Evolutionary conservation across 2,113 vertebrate genomes (phyloP).

Genomic region (Lepus timidus): DNA sequence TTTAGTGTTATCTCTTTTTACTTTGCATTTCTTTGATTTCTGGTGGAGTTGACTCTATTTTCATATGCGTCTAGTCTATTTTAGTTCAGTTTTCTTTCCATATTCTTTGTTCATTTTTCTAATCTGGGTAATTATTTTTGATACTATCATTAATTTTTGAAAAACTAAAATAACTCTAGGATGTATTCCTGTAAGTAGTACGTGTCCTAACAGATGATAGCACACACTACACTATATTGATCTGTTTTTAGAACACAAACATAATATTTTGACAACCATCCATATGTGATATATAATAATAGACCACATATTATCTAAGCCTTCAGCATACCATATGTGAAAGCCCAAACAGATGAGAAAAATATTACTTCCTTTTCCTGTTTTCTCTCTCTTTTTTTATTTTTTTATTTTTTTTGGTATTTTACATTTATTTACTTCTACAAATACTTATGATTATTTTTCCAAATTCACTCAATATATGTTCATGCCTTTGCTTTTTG

Average conservation of each 20-base stretch:
- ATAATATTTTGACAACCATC: background rate
- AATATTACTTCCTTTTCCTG: background rate
- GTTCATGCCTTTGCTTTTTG: constrained; percentile 23
- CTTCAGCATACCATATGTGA: background rate
- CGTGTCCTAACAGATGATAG: background rate
- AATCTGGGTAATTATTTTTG: constrained; percentile 10
- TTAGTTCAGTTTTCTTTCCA: background rate
- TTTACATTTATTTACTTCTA: constrained; percentile 3
- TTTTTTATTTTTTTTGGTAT: background rate
- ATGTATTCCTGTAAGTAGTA: constrained; percentile 40
- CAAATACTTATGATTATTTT: constrained; percentile 27
- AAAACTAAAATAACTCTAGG: background rate
- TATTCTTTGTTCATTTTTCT: constrained; percentile 45
- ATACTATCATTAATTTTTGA: constrained; percentile 29
- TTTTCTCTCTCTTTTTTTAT: background rate
- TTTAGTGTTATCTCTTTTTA: background rate
- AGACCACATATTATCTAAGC: background rate
- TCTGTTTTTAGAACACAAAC: constrained; percentile 13
- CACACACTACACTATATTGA: background rate
- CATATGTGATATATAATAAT: background rate
- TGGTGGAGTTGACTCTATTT: background rate
- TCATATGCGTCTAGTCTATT: background rate
- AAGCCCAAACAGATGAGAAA: background rate
- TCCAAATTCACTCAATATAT: constrained; percentile 38
- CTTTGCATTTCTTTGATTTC: constrained; percentile 2